phyloP scores from a whole-genome alignment of 1,140 invertebrate species.

The Branchinecta lynchi region DNA sequence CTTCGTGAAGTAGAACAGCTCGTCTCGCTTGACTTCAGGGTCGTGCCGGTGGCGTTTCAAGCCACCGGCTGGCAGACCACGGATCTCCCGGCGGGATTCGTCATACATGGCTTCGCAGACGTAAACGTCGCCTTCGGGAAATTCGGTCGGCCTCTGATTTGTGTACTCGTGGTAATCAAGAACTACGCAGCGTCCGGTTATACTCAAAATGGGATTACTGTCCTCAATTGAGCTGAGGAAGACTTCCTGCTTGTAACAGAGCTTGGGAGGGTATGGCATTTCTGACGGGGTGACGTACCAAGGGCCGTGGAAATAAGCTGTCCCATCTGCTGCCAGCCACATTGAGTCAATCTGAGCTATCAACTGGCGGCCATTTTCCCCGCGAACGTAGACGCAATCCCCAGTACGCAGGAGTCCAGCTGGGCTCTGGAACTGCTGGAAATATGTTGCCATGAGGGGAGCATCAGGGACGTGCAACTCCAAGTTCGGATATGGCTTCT shows the following conservation, averaged over 20 bases:
- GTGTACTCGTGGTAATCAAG: conserved; percentile 81
- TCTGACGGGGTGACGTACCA: conserved; percentile 79
- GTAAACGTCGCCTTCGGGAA: conserved; percentile 77
- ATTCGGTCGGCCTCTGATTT: conserved; percentile 79
- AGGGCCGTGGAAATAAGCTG: conserved; percentile 80
- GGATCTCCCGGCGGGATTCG: conserved; percentile 62
- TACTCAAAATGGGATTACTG: conserved; percentile 71
- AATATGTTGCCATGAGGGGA: conserved; percentile 45
- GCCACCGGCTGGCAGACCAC: conserved; percentile 51
- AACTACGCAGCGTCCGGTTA: conserved; percentile 79
- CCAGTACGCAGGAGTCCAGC: conserved; percentile 70
- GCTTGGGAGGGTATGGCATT: conserved; percentile 45
- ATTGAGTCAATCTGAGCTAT: conserved; percentile 88
- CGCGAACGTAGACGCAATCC: conserved; percentile 84
- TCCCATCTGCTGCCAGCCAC: conserved; percentile 76
- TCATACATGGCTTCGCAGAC: conserved; percentile 88
- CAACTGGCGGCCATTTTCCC: conserved; percentile 63
- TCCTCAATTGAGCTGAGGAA: conserved; percentile 81
- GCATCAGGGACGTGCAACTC: background rate
- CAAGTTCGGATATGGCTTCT: conserved; percentile 12
- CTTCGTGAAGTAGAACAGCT: conserved; percentile 74
- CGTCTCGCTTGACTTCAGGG: conserved; percentile 70
- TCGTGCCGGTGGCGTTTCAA: conserved; percentile 69
- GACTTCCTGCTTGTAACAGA: conserved; percentile 92
- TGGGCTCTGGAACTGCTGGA: conserved; percentile 78